phyloP scores from a whole-genome alignment of 2,888 invertebrate species.

The Subacronicta megacephala region DNA sequence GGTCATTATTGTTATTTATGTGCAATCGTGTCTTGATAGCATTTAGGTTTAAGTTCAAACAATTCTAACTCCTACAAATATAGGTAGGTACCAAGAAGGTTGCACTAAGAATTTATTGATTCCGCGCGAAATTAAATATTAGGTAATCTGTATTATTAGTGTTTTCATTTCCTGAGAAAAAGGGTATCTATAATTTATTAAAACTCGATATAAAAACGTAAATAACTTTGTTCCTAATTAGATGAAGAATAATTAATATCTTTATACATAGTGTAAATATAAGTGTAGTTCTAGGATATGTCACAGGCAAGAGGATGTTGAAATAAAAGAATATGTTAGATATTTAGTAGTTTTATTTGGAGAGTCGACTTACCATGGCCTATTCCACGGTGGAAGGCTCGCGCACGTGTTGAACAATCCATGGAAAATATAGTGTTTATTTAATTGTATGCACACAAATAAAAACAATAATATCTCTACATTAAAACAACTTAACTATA shows the following conservation, averaged over 20 bases:
- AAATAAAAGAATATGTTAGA: conserved; percentile 68
- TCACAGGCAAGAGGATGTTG: conserved; percentile 26
- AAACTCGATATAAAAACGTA: neutral
- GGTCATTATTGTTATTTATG: conserved; percentile 37
- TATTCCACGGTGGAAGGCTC: conserved; percentile 84
- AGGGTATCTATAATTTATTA: too few relatives aligned
- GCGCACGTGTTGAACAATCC: conserved; percentile 85
- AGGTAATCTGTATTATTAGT: neutral
- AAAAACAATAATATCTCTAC: conserved; percentile 61
- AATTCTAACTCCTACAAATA: too few relatives aligned
- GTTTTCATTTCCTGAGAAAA: neutral
- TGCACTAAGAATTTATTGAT: too few relatives aligned
- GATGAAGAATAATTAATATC: conserved; percentile 20
- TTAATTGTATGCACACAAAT: conserved; percentile 79
- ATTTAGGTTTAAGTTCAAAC: neutral
- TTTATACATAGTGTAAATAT: conserved; percentile 31
- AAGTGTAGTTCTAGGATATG: conserved; percentile 3
- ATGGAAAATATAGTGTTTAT: conserved; percentile 86
- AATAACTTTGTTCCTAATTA: conserved; percentile 34
- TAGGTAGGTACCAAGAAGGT: conserved; percentile 9
- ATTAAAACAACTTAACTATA: conserved; percentile 58
- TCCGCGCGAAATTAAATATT: neutral
- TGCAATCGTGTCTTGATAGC: conserved; percentile 17
- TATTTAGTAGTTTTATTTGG: conserved; percentile 77
- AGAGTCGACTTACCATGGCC: conserved; percentile 86